Base-by-base conservation (phyloP, 1,140 invertebrate species). In the Phenacoccus solenopsis region DNA sequence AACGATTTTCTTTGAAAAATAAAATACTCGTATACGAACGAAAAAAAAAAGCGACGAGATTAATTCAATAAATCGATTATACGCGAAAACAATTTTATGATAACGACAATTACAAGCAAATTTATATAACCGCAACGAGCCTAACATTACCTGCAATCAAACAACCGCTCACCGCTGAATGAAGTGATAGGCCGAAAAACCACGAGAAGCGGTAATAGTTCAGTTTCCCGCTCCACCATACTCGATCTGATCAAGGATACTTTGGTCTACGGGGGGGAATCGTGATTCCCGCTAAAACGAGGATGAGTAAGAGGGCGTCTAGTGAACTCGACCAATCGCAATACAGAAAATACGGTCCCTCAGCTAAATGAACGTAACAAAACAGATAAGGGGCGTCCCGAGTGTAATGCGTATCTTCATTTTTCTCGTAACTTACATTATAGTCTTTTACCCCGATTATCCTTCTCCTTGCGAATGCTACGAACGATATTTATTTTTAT, bases 281-380 rank as follows among this genome's bases (percentile, higher is more conserved):
- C 16, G 38, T 13, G 25, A 64, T 64, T 10, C 59, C 59, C 59
- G 59, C 25, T 2, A 3, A 64, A 64, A 64, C 59, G 59, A 64
- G 59, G 59, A 64, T 64, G 59, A 64, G 59, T 64, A 64, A 64
- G 59, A 64, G 59, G 59, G 59, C 59, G 59, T 64, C 59, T 64
- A 64, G 59, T 16, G 13, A 25, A 25, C 25, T 64, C 22, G 4
- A 27, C 59, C 59, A 64, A 64, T 64, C 59, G 25, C 59, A 64
- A 22, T 3, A 27, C 59, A 27, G 21, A 64, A 64, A 3, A 13
- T 24, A 24, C 21, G 59, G 59, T 64, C 59, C 59, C 59, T 64
- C 22, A 22, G 16, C 25, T 64, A 16, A 25, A 64, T 25, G 25
- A 64, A 25, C 22, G 21, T 25, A 64, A 64, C 59, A 24, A 64